These are phyloP conservation scores for Phodopus roborovskii DNA, from an alignment of 2,113 vertebrate genomes.

Conservation along the genomic window DNA sequence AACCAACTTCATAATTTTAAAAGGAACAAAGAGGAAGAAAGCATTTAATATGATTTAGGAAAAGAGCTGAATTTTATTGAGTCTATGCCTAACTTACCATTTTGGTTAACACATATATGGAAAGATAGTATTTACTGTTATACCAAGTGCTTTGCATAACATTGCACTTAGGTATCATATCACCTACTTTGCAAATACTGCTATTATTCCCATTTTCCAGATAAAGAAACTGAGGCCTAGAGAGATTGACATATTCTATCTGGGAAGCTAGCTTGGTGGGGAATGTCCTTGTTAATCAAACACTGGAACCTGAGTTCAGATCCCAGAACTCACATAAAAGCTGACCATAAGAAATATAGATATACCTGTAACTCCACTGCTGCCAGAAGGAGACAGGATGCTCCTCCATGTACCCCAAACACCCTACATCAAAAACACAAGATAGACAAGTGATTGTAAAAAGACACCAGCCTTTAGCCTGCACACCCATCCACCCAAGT, in stretches of 20 bases:
- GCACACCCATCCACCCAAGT: too few relatives aligned
- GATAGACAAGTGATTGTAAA: background rate
- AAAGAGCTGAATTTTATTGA: constrained; percentile 22
- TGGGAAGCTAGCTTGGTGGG: too few relatives aligned
- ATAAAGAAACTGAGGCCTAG: background rate
- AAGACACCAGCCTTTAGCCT: background rate
- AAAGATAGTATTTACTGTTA: background rate
- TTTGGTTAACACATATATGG: background rate
- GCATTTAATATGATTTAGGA: background rate
- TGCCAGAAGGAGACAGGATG: background rate
- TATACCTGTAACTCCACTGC: too few relatives aligned
- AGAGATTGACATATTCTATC: background rate
- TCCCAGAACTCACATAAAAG: background rate
- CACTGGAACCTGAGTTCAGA: background rate
- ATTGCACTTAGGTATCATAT: background rate
- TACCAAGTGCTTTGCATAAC: background rate
- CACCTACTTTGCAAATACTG: background rate
- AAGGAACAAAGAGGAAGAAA: background rate
- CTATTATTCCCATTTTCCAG: constrained; percentile 1
- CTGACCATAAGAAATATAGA: background rate
- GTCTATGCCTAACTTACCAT: background rate
- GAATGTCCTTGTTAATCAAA: background rate
- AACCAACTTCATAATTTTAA: background rate
- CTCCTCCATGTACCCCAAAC: background rate
- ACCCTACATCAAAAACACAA: background rate